Evolutionary conservation across 2,888 invertebrate genomes (phyloP).

Genomic region (Drosophila pegasa): DNA sequence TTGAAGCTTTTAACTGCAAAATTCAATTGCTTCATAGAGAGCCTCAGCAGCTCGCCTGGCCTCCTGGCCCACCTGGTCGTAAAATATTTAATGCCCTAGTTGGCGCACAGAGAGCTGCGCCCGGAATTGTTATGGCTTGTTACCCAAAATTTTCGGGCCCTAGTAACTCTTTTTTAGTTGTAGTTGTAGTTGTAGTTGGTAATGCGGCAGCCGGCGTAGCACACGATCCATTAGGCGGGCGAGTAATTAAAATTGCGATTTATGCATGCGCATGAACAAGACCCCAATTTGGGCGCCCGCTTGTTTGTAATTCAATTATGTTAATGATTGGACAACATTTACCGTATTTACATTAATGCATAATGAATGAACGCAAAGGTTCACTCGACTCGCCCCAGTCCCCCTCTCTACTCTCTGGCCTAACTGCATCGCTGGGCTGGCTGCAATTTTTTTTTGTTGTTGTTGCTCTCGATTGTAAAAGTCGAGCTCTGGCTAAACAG

Average conservation of each 20-base stretch:
- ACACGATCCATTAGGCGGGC: conserved; percentile 75
- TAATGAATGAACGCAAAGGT: conserved; percentile 80
- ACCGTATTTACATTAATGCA: conserved; percentile 85
- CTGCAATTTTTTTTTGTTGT: conserved; percentile 43
- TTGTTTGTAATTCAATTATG: conserved; percentile 85
- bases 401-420: conserved; percentile 30
- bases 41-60: neutral
- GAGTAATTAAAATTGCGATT: conserved; percentile 79
- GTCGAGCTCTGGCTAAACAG: conserved; percentile 42
- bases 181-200: conserved; percentile 18
- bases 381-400: neutral
- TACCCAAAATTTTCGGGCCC: conserved; percentile 19
- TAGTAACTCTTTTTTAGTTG: conserved; percentile 24
- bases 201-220: conserved; percentile 26
- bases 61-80: no score
- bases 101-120: conserved; percentile 33
- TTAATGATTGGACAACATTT: conserved; percentile 85
- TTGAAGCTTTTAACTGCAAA: conserved; percentile 80
- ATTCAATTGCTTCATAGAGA: conserved; percentile 71
- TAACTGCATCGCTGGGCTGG: conserved; percentile 62
- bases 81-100: conserved; percentile 16
- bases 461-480: conserved; percentile 55
- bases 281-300: conserved; percentile 54
- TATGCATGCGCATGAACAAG: conserved; percentile 69
- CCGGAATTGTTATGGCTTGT: conserved; percentile 24